A percentile compares a stretch with the other conserved stretches of the same genome.
These are phyloP conservation scores for Pteromalus puparum DNA, from an alignment of 1,140 invertebrate species.

Conservation along the genomic window DNA sequence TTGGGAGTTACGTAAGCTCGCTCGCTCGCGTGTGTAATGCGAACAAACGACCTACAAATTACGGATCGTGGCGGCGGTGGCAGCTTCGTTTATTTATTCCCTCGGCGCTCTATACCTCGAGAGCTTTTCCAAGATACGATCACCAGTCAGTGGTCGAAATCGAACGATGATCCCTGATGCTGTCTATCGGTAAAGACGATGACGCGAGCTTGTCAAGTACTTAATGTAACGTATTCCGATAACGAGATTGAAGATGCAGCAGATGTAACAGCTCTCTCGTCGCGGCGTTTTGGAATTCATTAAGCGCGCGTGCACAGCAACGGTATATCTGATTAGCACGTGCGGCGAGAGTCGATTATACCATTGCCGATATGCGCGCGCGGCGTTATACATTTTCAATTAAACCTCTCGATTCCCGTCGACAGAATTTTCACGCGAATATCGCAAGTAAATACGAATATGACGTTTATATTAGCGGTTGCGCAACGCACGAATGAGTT, in stretches of 20 bases:
- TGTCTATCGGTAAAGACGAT: background rate
- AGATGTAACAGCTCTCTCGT: too few relatives aligned
- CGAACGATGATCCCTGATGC: background rate
- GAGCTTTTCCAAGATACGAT: too few relatives aligned
- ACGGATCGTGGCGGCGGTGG: constrained; percentile 32
- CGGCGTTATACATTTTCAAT: background rate
- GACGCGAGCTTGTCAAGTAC: too few relatives aligned
- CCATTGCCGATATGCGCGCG: background rate
- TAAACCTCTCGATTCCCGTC: background rate
- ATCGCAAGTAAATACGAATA: too few relatives aligned
- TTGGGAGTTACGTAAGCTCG: constrained; percentile 60
- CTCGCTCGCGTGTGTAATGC: constrained; percentile 55
- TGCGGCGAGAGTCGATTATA: background rate
- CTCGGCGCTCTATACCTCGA: background rate
- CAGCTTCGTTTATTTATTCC: constrained; percentile 59
- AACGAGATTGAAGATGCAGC: background rate
- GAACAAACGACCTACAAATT: constrained; percentile 70
- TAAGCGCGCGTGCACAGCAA: background rate
- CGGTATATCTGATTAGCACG: background rate
- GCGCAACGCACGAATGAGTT: too few relatives aligned
- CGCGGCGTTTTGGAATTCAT: background rate
- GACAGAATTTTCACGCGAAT: too few relatives aligned
- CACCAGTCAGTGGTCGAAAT: background rate
- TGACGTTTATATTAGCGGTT: too few relatives aligned
- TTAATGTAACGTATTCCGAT: background rate